Percentiles rank a stretch among this genome's conserved stretches.
Evolutionary conservation across 2,888 invertebrate genomes (phyloP).

Genomic region (Synanthedon formicaeformis): DNA sequence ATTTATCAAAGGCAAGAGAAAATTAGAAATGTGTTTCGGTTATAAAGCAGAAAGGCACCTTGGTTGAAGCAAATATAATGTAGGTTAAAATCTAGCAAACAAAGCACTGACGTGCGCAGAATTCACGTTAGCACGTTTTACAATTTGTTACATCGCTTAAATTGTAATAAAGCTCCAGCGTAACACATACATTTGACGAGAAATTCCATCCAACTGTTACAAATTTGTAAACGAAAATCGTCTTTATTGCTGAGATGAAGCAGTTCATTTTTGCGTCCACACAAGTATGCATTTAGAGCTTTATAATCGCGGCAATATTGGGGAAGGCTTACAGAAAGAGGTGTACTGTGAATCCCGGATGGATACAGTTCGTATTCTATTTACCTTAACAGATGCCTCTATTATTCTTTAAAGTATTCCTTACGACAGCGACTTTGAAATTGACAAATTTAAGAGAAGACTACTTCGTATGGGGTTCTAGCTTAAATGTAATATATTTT

Average conservation of each 20-base stretch:
- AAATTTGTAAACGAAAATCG: slow-evolving; percentile 8
- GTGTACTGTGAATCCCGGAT: slow-evolving; percentile 55
- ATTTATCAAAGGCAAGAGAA: not conserved
- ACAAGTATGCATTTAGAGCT: slow-evolving; percentile 10
- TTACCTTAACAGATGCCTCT: slow-evolving; percentile 57
- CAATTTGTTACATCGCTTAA: slow-evolving; percentile 66
- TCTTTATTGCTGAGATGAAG: slow-evolving; percentile 6
- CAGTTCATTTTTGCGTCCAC: slow-evolving; percentile 4
- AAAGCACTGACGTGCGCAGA: slow-evolving; percentile 54
- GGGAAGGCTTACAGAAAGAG: slow-evolving; percentile 52
- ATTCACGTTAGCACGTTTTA: slow-evolving; percentile 56
- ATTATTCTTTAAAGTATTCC: slow-evolving; percentile 49
- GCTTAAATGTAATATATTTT: too few relatives aligned
- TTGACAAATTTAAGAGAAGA: slow-evolving; percentile 6
- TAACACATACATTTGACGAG: slow-evolving; percentile 39
- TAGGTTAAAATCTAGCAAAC: slow-evolving; percentile 36
- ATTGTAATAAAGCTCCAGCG: slow-evolving; percentile 62
- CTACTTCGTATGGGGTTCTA: not conserved
- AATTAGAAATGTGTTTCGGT: not conserved
- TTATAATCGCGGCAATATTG: slow-evolving; percentile 12
- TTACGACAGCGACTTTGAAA: slow-evolving; percentile 19
- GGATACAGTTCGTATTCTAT: slow-evolving; percentile 61
- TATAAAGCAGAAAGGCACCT: not conserved
- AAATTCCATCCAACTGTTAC: slow-evolving; percentile 18
- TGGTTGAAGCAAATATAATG: slow-evolving; percentile 12